These are phyloP conservation scores for Pseudomugil tenellus DNA, from an alignment of 2,797 vertebrate genomes.

Conservation along the genomic window DNA sequence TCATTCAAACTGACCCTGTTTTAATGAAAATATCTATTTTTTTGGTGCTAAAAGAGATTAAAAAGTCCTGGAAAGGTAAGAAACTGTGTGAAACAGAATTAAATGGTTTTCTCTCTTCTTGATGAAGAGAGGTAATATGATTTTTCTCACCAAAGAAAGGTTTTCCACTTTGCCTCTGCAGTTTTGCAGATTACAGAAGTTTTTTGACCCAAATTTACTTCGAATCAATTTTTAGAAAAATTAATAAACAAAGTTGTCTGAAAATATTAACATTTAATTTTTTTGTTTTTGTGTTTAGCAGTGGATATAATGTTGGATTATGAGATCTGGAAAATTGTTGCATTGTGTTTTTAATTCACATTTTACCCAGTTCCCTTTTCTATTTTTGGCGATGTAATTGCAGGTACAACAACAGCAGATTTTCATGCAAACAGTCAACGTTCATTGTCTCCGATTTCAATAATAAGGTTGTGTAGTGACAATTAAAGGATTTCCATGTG, in stretches of 20 bases:
- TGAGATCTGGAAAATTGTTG: not conserved
- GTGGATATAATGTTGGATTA: not conserved
- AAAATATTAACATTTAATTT: not conserved
- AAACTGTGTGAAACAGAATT: too few relatives aligned
- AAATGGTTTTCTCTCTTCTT: too few relatives aligned
- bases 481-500: constrained; percentile 4
- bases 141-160: not conserved
- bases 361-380: not conserved
- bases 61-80: too few relatives aligned
- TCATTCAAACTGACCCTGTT: too few relatives aligned
- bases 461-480: not conserved
- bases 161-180: not conserved
- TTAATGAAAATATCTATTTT: too few relatives aligned
- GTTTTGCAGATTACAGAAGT: not conserved
- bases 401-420: not conserved
- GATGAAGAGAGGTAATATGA: too few relatives aligned
- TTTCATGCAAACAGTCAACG: not conserved
- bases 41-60: too few relatives aligned
- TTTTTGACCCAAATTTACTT: too few relatives aligned
- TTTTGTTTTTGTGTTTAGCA: not conserved
- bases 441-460: constrained; percentile 3
- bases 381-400: not conserved
- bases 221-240: too few relatives aligned
- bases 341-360: not conserved
- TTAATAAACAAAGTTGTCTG: too few relatives aligned